These are phyloP conservation scores for Apocheima hispidaria DNA, from an alignment of 2,888 invertebrate genomes.

Conservation along the genomic window DNA sequence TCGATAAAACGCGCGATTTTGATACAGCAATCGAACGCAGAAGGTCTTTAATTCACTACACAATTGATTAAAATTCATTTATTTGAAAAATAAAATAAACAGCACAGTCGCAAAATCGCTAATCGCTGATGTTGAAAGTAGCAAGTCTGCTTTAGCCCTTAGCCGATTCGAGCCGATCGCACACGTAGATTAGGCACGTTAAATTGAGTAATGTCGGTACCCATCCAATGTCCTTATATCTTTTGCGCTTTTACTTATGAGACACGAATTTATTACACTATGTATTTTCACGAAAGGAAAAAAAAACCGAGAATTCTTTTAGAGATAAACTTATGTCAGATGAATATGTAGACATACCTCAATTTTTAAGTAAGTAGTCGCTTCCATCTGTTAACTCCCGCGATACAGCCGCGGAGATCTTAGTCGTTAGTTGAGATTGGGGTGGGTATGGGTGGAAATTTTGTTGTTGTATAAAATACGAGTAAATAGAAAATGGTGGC, in stretches of 20 bases:
- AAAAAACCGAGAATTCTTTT: neutral
- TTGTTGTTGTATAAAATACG: too few relatives aligned
- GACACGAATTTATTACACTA: slow-evolving; percentile 6
- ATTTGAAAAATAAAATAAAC: too few relatives aligned
- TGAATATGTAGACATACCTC: neutral
- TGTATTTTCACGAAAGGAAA: slow-evolving; percentile 1
- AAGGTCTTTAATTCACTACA: too few relatives aligned
- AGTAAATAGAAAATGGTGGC: neutral
- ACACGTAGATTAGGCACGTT: slow-evolving; percentile 26
- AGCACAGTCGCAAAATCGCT: too few relatives aligned
- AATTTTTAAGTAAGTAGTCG: neutral
- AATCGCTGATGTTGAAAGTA: too few relatives aligned
- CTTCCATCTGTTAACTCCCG: neutral
- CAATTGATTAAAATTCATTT: too few relatives aligned
- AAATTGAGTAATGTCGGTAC: slow-evolving; percentile 30
- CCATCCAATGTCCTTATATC: slow-evolving; percentile 21
- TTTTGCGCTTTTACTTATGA: slow-evolving; percentile 22
- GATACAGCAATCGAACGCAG: too few relatives aligned
- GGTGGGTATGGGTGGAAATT: too few relatives aligned
- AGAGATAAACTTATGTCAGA: neutral
- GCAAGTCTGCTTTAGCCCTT: slow-evolving; percentile 24
- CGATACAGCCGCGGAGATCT: neutral
- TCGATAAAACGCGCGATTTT: too few relatives aligned
- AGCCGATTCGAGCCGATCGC: slow-evolving; percentile 18
- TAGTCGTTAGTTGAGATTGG: neutral